A percentile compares a stretch with the other conserved stretches of the same genome.
Evolutionary conservation across 92 coral and sea anemone species (phyloP).

Genomic region (Paramuricea clavata): DNA sequence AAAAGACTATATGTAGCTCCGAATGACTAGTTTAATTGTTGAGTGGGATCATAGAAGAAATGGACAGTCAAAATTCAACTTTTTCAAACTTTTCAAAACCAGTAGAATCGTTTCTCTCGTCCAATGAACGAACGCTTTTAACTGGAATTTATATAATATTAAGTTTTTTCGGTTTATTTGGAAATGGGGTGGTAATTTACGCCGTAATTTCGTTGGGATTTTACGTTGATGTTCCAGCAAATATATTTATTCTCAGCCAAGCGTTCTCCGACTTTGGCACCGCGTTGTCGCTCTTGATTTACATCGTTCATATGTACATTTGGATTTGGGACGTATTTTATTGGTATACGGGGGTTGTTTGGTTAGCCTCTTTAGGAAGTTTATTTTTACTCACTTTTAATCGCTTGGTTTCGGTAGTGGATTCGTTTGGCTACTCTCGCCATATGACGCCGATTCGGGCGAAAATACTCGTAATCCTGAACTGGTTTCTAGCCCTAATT

Average conservation of each 20-base stretch:
- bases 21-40: neutral
- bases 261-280: constrained; percentile 33
- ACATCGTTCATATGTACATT: neutral
- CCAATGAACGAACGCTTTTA: constrained; percentile 11
- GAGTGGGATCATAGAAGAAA: neutral
- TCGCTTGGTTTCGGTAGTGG: constrained; percentile 16
- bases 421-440: constrained; percentile 1
- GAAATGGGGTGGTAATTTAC: constrained; percentile 15
- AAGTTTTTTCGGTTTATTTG: constrained; percentile 4
- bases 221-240: constrained; percentile 27
- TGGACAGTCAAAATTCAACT: neutral
- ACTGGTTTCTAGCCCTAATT: constrained; percentile 13
- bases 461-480: neutral
- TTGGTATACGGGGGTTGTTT: neutral
- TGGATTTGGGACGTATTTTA: constrained; percentile 41
- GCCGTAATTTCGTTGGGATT: neutral
- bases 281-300: neutral
- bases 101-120: neutral
- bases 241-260: constrained; percentile 35
- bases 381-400: constrained; percentile 31
- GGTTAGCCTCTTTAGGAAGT: constrained; percentile 31
- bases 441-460: constrained; percentile 28
- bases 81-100: neutral
- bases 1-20: neutral
- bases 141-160: neutral